Evolutionary conservation across 2,888 invertebrate genomes (phyloP).

Genomic region (Syrista parreyssii): DNA sequence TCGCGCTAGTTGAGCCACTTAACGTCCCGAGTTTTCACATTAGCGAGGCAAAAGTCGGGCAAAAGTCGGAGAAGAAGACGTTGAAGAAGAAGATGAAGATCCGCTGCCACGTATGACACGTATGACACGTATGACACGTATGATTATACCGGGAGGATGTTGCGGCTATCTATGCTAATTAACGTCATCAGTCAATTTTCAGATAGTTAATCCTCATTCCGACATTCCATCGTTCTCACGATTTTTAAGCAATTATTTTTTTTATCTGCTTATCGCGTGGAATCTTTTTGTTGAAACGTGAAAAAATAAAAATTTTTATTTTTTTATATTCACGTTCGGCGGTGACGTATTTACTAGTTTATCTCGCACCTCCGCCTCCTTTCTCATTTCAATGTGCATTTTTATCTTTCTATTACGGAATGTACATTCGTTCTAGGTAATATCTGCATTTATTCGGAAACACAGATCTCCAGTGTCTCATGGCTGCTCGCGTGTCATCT

Average conservation of each 20-base stretch:
- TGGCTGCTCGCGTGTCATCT: slow-evolving; percentile 44
- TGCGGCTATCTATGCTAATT: slow-evolving; percentile 3
- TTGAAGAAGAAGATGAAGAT: not conserved
- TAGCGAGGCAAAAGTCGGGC: slow-evolving; percentile 63
- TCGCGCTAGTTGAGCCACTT: slow-evolving; percentile 65
- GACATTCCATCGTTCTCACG: slow-evolving; percentile 6
- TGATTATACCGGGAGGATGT: slow-evolving; percentile 4
- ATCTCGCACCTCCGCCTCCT: too few species aligned
- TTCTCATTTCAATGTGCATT: not conserved
- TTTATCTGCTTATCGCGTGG: slow-evolving; percentile 4
- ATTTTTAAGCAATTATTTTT: slow-evolving; percentile 12
- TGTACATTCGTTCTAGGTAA: not conserved
- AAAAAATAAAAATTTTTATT: too few species aligned
- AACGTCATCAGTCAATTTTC: slow-evolving; percentile 10
- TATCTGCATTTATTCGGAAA: not conserved
- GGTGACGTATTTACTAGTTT: not conserved
- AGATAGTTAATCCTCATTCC: slow-evolving; percentile 12
- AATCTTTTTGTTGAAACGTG: too few species aligned
- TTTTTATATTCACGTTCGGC: too few species aligned
- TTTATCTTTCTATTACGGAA: not conserved
- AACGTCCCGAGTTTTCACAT: slow-evolving; percentile 64
- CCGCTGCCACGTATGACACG: slow-evolving; percentile 2
- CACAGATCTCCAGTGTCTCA: not conserved
- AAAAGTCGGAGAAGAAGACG: not conserved
- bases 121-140: not conserved